Base-by-base conservation (phyloP, 2,797 vertebrate species). In the Cyclopterus lumpus region DNA sequence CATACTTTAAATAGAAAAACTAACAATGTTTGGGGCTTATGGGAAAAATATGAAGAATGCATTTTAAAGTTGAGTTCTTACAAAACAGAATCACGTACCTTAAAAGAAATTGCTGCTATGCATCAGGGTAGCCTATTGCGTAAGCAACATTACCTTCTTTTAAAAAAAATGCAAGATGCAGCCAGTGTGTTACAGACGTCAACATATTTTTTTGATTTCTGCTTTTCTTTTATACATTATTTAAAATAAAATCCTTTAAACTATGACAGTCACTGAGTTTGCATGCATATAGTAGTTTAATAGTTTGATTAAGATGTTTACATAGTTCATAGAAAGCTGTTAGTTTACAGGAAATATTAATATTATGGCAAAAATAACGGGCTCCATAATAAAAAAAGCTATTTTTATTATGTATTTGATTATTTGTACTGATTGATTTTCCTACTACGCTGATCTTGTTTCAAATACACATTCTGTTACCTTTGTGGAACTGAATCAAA, bases 391-490 rank as follows among this genome's bases (percentile, higher is more conserved):
- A 28, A n/a, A n/a, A n/a, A n/a, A n/a, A n/a, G 30, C 1, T n/a
- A 34, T 65, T 24, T 58, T 60, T 55, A 8, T 46, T 8, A 44
- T 22, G 30, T 16, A 34, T 49, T 48, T 53, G 9, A 63, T 57
- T 44, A 58, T 77, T 60, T 57, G 36, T n/a, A 28, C 38, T 73
- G 49, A 57, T 48, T 71, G 24, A 34, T 70, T 71, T 48, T n/a
- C 14, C 20, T 32, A 8, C 62, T 51, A 67, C 3, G 8, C 48
- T 72, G 60, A 44, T 71, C 60, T 63, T 63, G 44, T 58, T 67
- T 71, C 55, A 75, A 57, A 72, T 61, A 62, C 38, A 59, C n/a
- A 48, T 69, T 26, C 32, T 42, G 36, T 46, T 69, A 60, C 30
- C 65, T 73, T 60, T 42, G 66, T 66, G 55, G 10, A 28, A 20